A percentile compares a stretch with the other conserved stretches of the same genome.
Evolutionary conservation across 2,113 vertebrate genomes (phyloP).

Genomic region (Vicugna pacos): DNA sequence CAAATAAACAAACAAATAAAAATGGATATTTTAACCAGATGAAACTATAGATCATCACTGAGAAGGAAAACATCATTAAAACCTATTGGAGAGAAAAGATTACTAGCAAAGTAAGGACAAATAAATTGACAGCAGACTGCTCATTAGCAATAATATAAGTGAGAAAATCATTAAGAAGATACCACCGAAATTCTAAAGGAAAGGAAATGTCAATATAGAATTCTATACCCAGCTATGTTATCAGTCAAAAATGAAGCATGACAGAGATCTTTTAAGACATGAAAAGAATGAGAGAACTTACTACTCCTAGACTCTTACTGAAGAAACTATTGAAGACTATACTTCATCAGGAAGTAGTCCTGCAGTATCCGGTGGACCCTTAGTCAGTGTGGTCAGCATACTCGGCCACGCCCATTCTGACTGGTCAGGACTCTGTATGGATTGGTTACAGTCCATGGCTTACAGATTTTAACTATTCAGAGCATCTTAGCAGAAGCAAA

Average conservation of each 20-base stretch:
- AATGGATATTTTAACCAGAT: background rate
- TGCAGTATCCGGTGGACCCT: background rate
- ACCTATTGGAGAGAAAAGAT: background rate
- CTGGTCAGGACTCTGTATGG: rapidly evolving
- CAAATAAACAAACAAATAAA: background rate
- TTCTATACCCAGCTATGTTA: background rate
- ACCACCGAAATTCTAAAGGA: background rate
- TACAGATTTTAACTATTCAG: background rate
- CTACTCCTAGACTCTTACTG: background rate
- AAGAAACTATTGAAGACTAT: background rate
- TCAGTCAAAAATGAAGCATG: background rate
- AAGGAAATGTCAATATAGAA: background rate
- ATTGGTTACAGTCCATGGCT: background rate
- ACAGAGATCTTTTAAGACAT: background rate
- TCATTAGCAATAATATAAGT: background rate
- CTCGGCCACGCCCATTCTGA: rapidly evolving
- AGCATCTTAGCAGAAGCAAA: background rate
- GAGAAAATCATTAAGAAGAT: background rate
- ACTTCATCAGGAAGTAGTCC: background rate
- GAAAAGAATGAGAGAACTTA: background rate
- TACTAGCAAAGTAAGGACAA: background rate
- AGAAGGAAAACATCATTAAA: background rate
- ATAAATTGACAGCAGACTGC: background rate
- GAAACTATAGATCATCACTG: background rate
- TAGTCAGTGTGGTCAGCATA: rapidly evolving